Evolutionary conservation across 2,797 vertebrate genomes (phyloP).

Genomic region (Podarcis siculus): DNA sequence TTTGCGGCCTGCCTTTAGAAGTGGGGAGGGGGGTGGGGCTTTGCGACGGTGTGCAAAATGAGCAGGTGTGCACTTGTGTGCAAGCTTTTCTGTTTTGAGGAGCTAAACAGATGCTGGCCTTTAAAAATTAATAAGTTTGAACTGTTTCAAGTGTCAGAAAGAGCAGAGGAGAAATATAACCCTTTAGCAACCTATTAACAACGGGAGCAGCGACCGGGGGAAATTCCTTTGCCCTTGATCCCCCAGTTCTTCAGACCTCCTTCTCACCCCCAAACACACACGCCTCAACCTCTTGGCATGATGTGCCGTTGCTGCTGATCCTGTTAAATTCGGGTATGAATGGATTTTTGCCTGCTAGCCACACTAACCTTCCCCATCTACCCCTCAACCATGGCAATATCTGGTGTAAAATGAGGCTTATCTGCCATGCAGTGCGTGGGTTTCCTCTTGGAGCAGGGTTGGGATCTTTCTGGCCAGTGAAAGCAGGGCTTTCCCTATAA

Average conservation of each 20-base stretch:
- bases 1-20: neutral
- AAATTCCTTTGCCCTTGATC: neutral
- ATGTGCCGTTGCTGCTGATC: neutral
- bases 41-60: neutral
- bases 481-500: neutral
- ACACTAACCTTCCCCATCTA: no score
- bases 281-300: neutral
- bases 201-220: neutral
- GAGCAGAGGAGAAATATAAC: constrained; percentile 70
- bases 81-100: constrained; percentile 67
- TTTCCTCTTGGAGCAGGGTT: neutral
- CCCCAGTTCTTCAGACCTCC: neutral
- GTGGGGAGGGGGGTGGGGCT: neutral
- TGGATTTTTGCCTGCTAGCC: neutral
- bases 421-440: neutral
- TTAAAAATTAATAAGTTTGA: constrained; percentile 83
- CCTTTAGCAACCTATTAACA: constrained; percentile 63
- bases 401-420: no score
- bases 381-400: neutral
- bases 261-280: neutral
- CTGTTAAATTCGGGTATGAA: no score
- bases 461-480: neutral
- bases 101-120: constrained; percentile 79
- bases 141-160: constrained; percentile 82
- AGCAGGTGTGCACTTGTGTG: constrained; percentile 21